Conservation (phyloP, 2,888 invertebrate species). For the Drymonia ruficornis region DNA sequence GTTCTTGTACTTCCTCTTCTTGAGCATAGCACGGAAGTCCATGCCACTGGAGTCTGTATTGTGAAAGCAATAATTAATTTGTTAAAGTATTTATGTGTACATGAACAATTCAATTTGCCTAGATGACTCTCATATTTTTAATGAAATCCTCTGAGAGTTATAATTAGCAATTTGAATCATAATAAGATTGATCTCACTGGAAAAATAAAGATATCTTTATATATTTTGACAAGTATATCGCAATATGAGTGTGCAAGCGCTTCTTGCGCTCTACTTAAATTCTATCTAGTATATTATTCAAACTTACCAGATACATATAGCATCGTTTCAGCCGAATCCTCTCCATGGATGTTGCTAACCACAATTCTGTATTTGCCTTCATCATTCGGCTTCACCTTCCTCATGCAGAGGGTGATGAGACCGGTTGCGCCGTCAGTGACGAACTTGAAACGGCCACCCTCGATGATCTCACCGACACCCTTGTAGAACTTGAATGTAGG, state of each 20-base stretch:
- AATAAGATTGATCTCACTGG: neutral
- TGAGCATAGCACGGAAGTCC: slow-evolving; percentile 99
- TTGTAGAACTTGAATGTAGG: slow-evolving; percentile 98
- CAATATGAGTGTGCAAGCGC: no score
- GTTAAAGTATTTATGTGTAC: no score
- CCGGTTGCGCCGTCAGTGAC: slow-evolving; percentile 97
- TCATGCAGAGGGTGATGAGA: slow-evolving; percentile 96
- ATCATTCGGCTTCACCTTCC: slow-evolving; percentile 98
- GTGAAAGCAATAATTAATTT: slow-evolving; percentile 8
- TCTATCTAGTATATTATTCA: neutral
- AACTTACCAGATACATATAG: slow-evolving; percentile 96
- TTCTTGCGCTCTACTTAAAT: no score
- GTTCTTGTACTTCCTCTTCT: slow-evolving; percentile 97
- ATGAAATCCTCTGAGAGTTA: neutral
- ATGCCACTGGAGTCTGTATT: slow-evolving; percentile 95
- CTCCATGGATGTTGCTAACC: slow-evolving; percentile 96
- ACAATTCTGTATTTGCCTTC: slow-evolving; percentile 98
- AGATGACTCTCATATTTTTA: neutral
- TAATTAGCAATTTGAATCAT: neutral
- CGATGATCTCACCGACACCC: slow-evolving; percentile 96
- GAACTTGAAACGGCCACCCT: slow-evolving; percentile 97
- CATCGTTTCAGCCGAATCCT: slow-evolving; percentile 97
- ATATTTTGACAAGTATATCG: no score
- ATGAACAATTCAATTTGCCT: no score
- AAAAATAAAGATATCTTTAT: no score